Evolutionary conservation across 2,888 invertebrate species (phyloP).

Genomic region (Epistrophe grossulariae): DNA sequence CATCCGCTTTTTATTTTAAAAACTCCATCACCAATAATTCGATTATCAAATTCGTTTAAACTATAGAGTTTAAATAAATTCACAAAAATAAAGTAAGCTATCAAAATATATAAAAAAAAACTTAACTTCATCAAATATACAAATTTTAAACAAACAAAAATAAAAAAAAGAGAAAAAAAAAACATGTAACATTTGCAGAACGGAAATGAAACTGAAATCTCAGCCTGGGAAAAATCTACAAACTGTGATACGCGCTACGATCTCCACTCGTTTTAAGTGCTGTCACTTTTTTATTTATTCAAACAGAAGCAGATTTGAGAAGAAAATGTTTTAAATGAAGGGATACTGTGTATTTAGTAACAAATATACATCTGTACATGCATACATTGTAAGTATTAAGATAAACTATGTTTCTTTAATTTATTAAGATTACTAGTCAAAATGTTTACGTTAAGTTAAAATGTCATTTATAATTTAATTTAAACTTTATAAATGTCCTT

Average conservation of each 20-base stretch:
- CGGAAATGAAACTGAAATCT: constrained; percentile 50
- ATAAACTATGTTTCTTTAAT: too few relatives aligned
- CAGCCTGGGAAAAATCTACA: constrained; percentile 60
- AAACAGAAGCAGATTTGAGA: not conserved
- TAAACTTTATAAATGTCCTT: too few relatives aligned
- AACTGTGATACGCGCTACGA: constrained; percentile 1
- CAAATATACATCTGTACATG: too few relatives aligned
- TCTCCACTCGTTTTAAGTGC: not conserved
- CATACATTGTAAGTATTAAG: too few relatives aligned
- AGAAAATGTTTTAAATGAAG: too few relatives aligned
- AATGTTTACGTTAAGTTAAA: too few relatives aligned
- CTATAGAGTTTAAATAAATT: not conserved
- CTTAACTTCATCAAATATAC: constrained; percentile 52
- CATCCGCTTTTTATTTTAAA: not conserved
- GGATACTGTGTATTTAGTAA: too few relatives aligned
- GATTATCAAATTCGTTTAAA: not conserved
- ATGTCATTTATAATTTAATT: too few relatives aligned
- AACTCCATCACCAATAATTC: not conserved
- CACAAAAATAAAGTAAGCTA: not conserved
- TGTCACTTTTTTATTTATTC: not conserved
- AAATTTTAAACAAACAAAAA: constrained; percentile 44
- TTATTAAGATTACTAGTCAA: too few relatives aligned
- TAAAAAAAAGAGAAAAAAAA: not conserved
- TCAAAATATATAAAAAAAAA: not conserved
- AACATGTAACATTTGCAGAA: constrained; percentile 42